phyloP scores from a whole-genome alignment of 1,140 invertebrate species.

The Mya arenaria region DNA sequence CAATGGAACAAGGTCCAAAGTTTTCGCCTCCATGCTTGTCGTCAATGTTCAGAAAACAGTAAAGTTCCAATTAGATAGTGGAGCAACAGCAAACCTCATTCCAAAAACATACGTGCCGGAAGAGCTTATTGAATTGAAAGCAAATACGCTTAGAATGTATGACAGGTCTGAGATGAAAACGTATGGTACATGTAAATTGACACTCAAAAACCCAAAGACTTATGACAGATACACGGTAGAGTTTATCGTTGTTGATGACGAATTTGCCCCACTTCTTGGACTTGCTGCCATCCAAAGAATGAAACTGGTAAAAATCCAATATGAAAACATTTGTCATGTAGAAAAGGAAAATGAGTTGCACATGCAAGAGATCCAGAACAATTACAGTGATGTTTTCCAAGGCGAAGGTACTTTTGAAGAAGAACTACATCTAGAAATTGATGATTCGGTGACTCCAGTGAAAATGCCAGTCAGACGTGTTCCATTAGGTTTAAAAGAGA shows the following conservation, averaged over 20 bases:
- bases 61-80: slow-evolving; percentile 17
- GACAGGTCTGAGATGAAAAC: slow-evolving; percentile 19
- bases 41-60: not conserved
- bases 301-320: slow-evolving; percentile 5
- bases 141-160: not conserved
- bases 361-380: not conserved
- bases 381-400: not conserved
- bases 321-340: slow-evolving; percentile 1
- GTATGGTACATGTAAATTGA: not conserved
- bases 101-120: not conserved
- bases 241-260: not conserved
- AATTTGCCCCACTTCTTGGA: not conserved
- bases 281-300: not conserved
- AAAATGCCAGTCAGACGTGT: not conserved
- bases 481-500: slow-evolving; percentile 18
- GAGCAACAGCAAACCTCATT: not conserved
- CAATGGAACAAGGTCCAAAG: not conserved
- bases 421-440: not conserved
- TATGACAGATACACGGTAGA: not conserved
- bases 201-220: not conserved
- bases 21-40: not conserved
- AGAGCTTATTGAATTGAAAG: not conserved
- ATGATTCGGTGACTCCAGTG: not conserved
- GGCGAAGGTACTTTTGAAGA: not conserved
- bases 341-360: not conserved